These are phyloP conservation scores for Taurulus bubalis DNA, from an alignment of 2,113 vertebrate genomes.

Conservation along the genomic window DNA sequence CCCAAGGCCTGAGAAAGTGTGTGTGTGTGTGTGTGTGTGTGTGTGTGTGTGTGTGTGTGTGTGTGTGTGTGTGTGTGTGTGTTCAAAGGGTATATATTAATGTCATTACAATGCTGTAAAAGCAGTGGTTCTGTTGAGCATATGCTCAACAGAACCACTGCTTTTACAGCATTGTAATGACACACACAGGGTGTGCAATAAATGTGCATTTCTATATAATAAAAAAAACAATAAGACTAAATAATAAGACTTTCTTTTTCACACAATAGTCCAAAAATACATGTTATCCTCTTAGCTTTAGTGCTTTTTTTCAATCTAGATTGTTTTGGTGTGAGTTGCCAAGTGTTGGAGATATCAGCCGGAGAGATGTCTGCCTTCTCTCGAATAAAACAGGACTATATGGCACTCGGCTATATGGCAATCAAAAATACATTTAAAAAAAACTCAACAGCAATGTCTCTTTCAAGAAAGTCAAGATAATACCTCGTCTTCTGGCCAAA, in stretches of 20 bases:
- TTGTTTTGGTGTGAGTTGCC: not conserved
- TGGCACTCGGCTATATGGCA: not conserved
- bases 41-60: slow-evolving; percentile 22
- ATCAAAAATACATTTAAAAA: too few species aligned
- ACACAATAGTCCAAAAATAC: not conserved
- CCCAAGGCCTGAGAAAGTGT: slow-evolving; percentile 34
- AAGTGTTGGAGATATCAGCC: not conserved
- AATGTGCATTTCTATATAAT: not conserved
- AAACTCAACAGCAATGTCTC: too few species aligned
- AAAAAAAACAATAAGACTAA: not conserved
- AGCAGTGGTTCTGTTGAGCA: not conserved
- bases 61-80: slow-evolving; percentile 35
- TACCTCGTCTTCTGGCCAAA: not conserved
- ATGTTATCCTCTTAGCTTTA: not conserved
- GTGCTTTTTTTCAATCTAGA: not conserved
- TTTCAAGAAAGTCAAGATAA: not conserved
- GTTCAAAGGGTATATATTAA: slow-evolving; percentile 45
- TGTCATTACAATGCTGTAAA: slow-evolving; percentile 35
- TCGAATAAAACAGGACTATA: not conserved
- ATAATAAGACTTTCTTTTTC: not conserved
- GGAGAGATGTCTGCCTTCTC: not conserved
- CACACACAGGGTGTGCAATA: not conserved
- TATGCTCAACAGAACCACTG: not conserved
- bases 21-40: slow-evolving; percentile 33
- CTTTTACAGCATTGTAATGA: slow-evolving; percentile 35